phyloP scores from a whole-genome alignment of 2,113 vertebrate genomes.

The Abramis brama region DNA sequence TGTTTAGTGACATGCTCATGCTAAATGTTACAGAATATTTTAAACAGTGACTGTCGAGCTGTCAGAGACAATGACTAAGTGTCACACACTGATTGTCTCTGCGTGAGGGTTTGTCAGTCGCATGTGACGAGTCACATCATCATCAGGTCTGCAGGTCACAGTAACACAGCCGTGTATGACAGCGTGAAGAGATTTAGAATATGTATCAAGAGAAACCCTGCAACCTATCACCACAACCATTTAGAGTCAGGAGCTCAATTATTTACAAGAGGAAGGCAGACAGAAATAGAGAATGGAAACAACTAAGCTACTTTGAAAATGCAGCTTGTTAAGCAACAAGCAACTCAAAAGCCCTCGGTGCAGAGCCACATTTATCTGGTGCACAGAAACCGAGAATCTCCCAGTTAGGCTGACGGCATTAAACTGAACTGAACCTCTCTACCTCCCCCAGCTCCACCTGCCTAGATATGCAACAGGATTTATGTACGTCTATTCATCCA shows the following conservation, averaged over 20 bases:
- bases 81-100: neutral
- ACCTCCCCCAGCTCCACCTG: no score
- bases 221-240: neutral
- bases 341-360: no score
- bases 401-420: neutral
- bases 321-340: no score
- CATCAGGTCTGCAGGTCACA: constrained; percentile 10
- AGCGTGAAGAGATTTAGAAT: neutral
- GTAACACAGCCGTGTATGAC: neutral
- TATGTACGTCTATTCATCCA: no score
- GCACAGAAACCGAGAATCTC: neutral
- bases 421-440: neutral
- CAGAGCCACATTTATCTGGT: neutral
- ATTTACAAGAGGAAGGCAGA: neutral
- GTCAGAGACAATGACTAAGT: constrained; percentile 33
- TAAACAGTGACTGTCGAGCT: neutral
- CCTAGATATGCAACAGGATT: no score
- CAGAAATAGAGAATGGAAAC: neutral
- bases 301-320: neutral
- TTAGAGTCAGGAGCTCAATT: constrained; percentile 1
- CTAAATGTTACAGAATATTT: neutral
- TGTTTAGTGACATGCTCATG: neutral
- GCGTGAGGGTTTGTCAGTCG: constrained; percentile 33
- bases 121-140: constrained; percentile 24
- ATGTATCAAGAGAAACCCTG: neutral